These are phyloP conservation scores for Phyllotreta cruciferae DNA, from an alignment of 2,888 invertebrate genomes.

Conservation along the genomic window DNA sequence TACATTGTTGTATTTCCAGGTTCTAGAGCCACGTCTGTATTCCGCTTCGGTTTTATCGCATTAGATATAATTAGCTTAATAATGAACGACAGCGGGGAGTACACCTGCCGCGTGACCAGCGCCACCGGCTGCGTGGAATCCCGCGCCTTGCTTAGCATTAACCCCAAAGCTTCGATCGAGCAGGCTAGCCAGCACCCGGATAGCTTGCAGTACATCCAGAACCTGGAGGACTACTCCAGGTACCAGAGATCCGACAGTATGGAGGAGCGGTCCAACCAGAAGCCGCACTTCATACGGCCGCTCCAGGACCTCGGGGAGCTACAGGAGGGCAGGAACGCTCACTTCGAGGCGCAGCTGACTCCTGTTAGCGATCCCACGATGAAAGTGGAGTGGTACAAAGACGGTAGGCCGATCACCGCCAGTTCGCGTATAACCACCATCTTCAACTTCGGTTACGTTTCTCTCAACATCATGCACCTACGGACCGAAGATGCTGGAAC, in stretches of 20 bases:
- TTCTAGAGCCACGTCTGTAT: conserved; percentile 92
- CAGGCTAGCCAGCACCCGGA: conserved; percentile 90
- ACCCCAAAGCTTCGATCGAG: conserved; percentile 84
- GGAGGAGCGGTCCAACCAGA: conserved; percentile 81
- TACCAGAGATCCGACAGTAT: conserved; percentile 86
- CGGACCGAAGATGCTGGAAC: conserved; percentile 97
- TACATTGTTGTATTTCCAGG: conserved; percentile 64
- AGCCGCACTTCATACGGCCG: conserved; percentile 87
- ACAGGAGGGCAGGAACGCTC: conserved; percentile 89
- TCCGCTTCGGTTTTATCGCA: conserved; percentile 97
- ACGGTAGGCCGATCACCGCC: conserved; percentile 93
- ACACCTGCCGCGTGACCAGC: conserved; percentile 87
- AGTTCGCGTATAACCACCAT: conserved; percentile 97
- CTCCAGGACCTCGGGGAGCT: conserved; percentile 85
- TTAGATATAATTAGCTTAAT: conserved; percentile 88
- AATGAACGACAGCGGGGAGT: conserved; percentile 87
- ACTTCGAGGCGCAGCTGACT: conserved; percentile 91
- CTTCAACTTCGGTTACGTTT: conserved; percentile 99
- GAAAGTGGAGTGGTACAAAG: conserved; percentile 97
- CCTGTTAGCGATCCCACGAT: conserved; percentile 93
- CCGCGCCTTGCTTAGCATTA: conserved; percentile 80
- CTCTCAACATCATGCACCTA: conserved; percentile 97
- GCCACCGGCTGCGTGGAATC: conserved; percentile 88
- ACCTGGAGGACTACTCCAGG: conserved; percentile 88
- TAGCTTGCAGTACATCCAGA: conserved; percentile 88